Base-by-base conservation (phyloP, 1,140 invertebrate species). In the Bactericera cockerelli region DNA sequence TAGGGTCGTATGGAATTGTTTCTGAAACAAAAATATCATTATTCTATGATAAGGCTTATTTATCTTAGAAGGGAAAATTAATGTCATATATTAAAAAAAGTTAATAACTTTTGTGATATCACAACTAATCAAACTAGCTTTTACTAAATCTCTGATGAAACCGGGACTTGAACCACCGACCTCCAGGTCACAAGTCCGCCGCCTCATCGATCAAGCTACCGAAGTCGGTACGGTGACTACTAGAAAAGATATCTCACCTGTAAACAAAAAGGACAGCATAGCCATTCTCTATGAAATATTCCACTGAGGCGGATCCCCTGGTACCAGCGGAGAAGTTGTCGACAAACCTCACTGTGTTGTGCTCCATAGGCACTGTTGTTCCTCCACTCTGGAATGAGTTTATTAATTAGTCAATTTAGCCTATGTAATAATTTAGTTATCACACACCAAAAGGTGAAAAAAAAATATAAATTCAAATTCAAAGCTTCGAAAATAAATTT, bases 241-340 rank as follows among this genome's bases (percentile, higher is more conserved):
- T n/a, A n/a, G n/a, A n/a, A n/a, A n/a, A n/a, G n/a, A 6, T 13
- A 6, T 55, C 55, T 64, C 65, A 76, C 75, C 86, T 77, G 65
- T 87, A 75, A 75, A 89, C 78, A 72, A 88, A 89, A 66, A 89
- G 86, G 55, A 88, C 86, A 28, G 81, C 78, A 69, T 89, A 89
- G 42, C 79, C 82, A 62, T 81, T 75, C 63, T 89, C 78, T 19
- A 98, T 76, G 75, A 98, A 98, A 73, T 95, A 94, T 78, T 99
- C 96, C 1, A 93, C 82, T 1, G 93, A 98, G 1, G 89, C 81
- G 1, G 95, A 83, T 25, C 96, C 96, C 65, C 96, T 78, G 0
- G 85, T 95, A 33, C 96, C 96, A 14, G 89, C 87, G 72, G 93
- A 98, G 72, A 99, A 99, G 76, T 99, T 99, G 69, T 99, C 95